Conservation (phyloP, 2,113 vertebrate species). For the Callipepla squamata region DNA sequence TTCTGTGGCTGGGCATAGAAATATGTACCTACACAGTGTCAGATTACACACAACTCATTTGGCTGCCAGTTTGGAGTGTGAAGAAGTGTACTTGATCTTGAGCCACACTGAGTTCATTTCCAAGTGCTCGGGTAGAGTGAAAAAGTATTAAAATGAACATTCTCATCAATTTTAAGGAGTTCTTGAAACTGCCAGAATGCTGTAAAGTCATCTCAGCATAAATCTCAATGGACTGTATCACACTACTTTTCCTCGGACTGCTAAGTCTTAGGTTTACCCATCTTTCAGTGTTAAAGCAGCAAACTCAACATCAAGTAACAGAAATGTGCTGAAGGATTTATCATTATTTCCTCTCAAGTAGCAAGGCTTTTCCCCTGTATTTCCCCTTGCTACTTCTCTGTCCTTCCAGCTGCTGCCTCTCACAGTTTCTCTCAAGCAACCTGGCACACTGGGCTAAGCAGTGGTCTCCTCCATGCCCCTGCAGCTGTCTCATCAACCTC, state of each 20-base stretch:
- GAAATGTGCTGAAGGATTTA: background rate
- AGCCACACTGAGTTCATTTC: background rate
- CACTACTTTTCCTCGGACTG: background rate
- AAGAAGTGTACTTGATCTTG: background rate
- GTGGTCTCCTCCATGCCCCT: background rate
- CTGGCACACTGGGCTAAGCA: background rate
- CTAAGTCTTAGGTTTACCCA: background rate
- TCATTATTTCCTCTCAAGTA: background rate
- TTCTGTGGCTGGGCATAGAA: background rate
- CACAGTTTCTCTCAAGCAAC: background rate
- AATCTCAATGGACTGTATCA: background rate
- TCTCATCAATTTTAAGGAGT: background rate
- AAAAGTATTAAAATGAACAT: background rate
- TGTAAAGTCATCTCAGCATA: background rate
- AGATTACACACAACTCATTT: background rate
- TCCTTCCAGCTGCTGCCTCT: background rate
- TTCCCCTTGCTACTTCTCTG: background rate
- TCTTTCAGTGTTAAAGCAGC: background rate
- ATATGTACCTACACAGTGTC: background rate
- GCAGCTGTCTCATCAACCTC: background rate
- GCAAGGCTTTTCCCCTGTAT: background rate
- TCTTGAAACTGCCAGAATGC: background rate
- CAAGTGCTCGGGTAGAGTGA: background rate
- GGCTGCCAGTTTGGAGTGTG: background rate
- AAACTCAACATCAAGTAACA: background rate